These are phyloP conservation scores for Hippocampus guttulatus DNA, from an alignment of 2,113 vertebrate species.

Conservation along the genomic window DNA sequence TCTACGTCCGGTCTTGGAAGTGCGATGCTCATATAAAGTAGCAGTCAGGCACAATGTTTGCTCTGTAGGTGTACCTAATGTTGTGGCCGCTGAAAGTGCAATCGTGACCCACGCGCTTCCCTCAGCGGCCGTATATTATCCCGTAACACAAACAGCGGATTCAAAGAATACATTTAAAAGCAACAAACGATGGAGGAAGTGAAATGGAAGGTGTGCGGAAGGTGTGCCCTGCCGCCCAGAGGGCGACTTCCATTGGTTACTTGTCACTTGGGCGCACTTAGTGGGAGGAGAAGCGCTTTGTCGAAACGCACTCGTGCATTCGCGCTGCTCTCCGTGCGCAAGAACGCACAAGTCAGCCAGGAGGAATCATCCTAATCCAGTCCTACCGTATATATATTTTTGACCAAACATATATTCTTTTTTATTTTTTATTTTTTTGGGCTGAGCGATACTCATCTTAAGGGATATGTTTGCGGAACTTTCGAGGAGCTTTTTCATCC, in stretches of 20 bases:
- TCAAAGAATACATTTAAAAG: not conserved
- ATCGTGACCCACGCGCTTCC: too few relatives aligned
- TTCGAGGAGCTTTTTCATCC: constrained; percentile 15
- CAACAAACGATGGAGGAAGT: not conserved
- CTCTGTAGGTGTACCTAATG: not conserved
- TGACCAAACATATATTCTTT: not conserved
- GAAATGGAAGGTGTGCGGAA: not conserved
- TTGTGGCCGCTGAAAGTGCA: not conserved
- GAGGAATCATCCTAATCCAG: not conserved
- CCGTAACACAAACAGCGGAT: not conserved
- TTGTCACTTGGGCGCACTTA: constrained; percentile 22
- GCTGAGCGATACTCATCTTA: not conserved
- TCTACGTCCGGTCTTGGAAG: too few relatives aligned
- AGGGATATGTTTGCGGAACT: constrained; percentile 31
- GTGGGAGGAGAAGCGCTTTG: constrained; percentile 11
- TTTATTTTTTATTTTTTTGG: not conserved
- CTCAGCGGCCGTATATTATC: not conserved
- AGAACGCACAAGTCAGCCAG: constrained; percentile 16
- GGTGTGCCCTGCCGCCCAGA: constrained; percentile 19
- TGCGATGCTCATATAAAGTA: too few relatives aligned
- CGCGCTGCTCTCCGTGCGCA: constrained; percentile 23
- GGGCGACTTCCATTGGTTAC: constrained; percentile 29
- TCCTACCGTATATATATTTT: not conserved
- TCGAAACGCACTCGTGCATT: constrained; percentile 5
- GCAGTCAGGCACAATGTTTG: too few relatives aligned